Evolutionary conservation across 92 coral and sea anemone genomes (phyloP).

Genomic region (Porites lobata): DNA sequence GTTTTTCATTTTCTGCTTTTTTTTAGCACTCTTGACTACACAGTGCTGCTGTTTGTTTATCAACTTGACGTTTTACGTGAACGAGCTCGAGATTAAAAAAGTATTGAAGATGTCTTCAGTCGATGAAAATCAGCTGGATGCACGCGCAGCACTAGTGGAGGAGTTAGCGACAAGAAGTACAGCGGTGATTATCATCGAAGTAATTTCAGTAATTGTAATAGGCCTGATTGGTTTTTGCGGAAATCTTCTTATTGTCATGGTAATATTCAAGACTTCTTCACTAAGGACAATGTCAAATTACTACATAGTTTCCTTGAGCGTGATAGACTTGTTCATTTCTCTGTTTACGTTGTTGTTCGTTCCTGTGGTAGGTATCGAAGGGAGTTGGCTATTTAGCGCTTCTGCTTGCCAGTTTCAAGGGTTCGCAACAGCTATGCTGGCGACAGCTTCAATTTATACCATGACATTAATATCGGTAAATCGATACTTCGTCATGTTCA

Average conservation of each 20-base stretch:
- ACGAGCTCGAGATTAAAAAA: neutral
- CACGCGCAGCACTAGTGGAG: neutral
- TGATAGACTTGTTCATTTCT: slow-evolving; percentile 34
- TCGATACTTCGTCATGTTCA: slow-evolving; percentile 65
- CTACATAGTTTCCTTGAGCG: slow-evolving; percentile 60
- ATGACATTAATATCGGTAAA: slow-evolving; percentile 59
- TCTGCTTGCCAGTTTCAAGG: slow-evolving; percentile 51
- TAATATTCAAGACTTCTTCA: slow-evolving; percentile 54
- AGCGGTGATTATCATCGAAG: slow-evolving; percentile 30
- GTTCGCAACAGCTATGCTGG: slow-evolving; percentile 36
- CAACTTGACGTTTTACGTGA: too few relatives aligned
- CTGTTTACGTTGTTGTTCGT: neutral
- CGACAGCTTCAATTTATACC: slow-evolving; percentile 53
- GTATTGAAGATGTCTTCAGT: neutral
- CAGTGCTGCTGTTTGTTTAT: too few relatives aligned
- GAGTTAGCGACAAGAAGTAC: slow-evolving; percentile 10
- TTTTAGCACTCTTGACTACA: too few relatives aligned
- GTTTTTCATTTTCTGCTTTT: too few relatives aligned
- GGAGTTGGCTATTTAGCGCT: slow-evolving; percentile 43
- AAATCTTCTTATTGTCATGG: slow-evolving; percentile 51
- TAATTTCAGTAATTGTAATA: neutral
- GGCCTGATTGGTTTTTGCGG: slow-evolving; percentile 52
- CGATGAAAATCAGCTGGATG: neutral
- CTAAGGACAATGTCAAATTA: slow-evolving; percentile 66
- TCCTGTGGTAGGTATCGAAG: slow-evolving; percentile 11